These are phyloP conservation scores for Toxostoma redivivum DNA, from an alignment of 2,113 vertebrate genomes.

Conservation along the genomic window DNA sequence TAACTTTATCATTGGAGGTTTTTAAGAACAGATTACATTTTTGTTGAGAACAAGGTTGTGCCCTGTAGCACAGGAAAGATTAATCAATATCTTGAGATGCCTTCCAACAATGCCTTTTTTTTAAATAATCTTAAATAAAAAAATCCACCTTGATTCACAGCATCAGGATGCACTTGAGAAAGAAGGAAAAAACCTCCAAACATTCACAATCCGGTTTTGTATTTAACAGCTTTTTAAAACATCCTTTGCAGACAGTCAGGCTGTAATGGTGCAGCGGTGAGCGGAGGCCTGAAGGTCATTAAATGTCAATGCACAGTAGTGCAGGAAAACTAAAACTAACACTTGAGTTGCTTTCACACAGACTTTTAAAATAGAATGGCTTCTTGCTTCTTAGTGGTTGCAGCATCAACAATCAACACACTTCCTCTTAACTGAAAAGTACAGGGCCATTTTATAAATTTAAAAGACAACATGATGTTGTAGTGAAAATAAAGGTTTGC, in stretches of 20 bases:
- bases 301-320: neutral
- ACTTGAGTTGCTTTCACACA: conserved; percentile 17
- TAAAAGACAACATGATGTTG: conserved; percentile 2
- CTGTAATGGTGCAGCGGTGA: neutral
- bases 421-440: conserved; percentile 42
- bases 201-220: neutral
- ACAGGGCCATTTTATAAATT: neutral
- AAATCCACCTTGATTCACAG: neutral
- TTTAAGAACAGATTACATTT: neutral
- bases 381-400: conserved; percentile 38
- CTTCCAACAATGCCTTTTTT: neutral
- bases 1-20: neutral
- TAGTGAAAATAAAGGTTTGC: neutral
- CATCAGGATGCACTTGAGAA: neutral
- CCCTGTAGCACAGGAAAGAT: neutral
- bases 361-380: conserved; percentile 8
- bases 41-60: neutral
- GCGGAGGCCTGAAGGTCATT: neutral
- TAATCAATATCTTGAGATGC: neutral
- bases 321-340: neutral
- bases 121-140: neutral
- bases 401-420: conserved; percentile 5
- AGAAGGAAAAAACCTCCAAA: neutral
- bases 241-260: neutral
- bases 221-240: neutral